phyloP scores from a whole-genome alignment of 1,140 invertebrate genomes.

The Drosophila teissieri region DNA sequence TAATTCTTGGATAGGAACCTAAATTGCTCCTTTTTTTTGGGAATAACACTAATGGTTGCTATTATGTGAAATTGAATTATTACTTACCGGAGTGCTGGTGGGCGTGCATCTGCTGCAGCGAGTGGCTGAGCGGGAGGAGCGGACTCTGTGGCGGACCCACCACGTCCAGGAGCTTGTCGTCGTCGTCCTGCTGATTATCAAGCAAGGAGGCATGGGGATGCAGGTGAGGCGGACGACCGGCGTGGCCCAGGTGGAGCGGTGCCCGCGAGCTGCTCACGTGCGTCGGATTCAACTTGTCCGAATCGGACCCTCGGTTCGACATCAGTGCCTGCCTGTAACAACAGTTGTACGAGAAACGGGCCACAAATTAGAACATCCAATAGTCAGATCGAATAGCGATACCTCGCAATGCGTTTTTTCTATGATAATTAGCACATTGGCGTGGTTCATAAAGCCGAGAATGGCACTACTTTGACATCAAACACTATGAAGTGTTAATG shows the following conservation, averaged over 20 bases:
- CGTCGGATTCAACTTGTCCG: constrained; percentile 84
- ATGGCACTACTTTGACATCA: no score
- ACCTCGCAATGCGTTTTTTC: background rate
- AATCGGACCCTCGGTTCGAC: constrained; percentile 88
- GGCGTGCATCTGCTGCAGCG: constrained; percentile 84
- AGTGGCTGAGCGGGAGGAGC: constrained; percentile 86
- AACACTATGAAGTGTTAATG: no score
- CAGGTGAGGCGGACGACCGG: constrained; percentile 77
- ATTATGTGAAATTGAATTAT: no score
- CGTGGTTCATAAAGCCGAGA: background rate
- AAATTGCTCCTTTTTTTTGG: no score
- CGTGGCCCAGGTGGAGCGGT: constrained; percentile 84
- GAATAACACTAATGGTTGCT: no score
- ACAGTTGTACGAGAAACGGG: constrained; percentile 76
- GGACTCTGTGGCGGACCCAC: constrained; percentile 92
- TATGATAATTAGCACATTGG: background rate
- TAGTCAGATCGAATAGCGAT: constrained; percentile 26
- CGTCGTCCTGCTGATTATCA: constrained; percentile 88
- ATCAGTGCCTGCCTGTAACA: constrained; percentile 92
- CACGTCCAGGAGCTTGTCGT: constrained; percentile 94
- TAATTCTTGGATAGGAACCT: no score
- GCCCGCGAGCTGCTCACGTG: constrained; percentile 84
- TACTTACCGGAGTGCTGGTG: constrained; percentile 83
- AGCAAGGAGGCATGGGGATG: constrained; percentile 84
- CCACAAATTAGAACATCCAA: constrained; percentile 84